Percentiles rank a stretch among this genome's conserved stretches.
Evolutionary conservation across 2,113 vertebrate species (phyloP).

Genomic region (Murina feae): DNA sequence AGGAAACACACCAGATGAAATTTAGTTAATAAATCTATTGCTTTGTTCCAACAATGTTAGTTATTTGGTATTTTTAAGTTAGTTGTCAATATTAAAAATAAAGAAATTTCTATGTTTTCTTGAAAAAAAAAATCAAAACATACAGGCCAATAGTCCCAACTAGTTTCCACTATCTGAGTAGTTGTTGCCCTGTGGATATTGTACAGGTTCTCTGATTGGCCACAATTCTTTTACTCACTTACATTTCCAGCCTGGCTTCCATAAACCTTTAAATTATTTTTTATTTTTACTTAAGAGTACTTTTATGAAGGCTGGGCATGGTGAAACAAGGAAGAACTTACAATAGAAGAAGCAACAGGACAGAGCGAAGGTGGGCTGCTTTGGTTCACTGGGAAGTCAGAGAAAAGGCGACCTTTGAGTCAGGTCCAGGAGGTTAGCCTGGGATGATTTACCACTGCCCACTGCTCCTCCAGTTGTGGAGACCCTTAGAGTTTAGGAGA

Average conservation of each 20-base stretch:
- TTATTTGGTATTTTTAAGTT: neutral
- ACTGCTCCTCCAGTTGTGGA: neutral
- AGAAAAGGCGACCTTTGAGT: neutral
- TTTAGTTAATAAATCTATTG: neutral
- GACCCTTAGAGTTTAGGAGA: neutral
- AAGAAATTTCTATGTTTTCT: neutral
- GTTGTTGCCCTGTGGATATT: neutral
- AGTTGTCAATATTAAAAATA: neutral
- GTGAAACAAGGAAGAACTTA: neutral
- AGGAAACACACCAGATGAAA: neutral
- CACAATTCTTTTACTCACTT: neutral
- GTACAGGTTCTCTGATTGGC: neutral
- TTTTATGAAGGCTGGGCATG: neutral
- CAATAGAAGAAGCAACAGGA: neutral
- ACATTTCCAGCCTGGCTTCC: neutral
- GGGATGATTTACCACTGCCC: neutral
- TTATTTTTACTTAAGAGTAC: neutral
- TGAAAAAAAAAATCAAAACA: neutral
- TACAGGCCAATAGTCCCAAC: neutral
- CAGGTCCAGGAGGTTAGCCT: neutral
- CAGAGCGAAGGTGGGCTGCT: neutral
- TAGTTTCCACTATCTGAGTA: neutral
- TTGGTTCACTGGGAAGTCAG: neutral
- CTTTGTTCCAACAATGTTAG: neutral
- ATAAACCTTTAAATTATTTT: neutral